These are phyloP conservation scores for Okamejei kenojei DNA, from an alignment of 2,797 vertebrate species.

Conservation along the genomic window DNA sequence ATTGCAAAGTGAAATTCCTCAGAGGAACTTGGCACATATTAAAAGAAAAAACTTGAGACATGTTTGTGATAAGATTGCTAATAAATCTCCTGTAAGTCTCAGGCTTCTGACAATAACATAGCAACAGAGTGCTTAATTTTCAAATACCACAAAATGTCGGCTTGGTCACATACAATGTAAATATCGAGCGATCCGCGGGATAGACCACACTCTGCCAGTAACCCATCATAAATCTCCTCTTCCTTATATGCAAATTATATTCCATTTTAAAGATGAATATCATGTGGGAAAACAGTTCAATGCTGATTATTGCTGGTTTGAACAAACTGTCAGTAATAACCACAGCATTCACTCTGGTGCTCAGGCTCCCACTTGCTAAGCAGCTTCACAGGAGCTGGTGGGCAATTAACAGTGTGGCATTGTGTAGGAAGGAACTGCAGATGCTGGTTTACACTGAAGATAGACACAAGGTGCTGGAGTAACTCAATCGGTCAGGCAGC, in stretches of 20 bases:
- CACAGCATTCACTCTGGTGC: conserved; percentile 10
- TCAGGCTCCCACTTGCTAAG: conserved; percentile 14
- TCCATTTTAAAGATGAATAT: conserved; percentile 72
- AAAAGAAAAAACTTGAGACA: conserved; percentile 84
- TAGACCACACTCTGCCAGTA: conserved; percentile 60
- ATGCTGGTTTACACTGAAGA: no score
- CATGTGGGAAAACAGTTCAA: conserved; percentile 51
- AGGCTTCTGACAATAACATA: conserved; percentile 77
- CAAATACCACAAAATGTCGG: conserved; percentile 75
- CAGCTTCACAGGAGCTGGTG: conserved; percentile 19
- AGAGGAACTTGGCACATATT: conserved; percentile 76
- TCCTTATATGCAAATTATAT: conserved; percentile 85
- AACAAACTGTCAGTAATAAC: background rate
- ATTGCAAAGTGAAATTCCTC: conserved; percentile 78
- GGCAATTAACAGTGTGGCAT: background rate
- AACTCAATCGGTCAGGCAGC: no score
- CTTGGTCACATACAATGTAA: conserved; percentile 80
- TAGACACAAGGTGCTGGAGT: no score
- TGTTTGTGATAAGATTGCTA: conserved; percentile 88
- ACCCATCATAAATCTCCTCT: conserved; percentile 71
- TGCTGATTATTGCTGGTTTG: background rate
- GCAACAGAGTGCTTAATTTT: conserved; percentile 73
- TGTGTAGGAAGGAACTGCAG: no score
- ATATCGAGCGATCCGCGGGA: conserved; percentile 72
- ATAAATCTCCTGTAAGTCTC: conserved; percentile 73